Base-by-base conservation (phyloP, 2,113 vertebrate genomes). In the Ammospiza caudacuta region DNA sequence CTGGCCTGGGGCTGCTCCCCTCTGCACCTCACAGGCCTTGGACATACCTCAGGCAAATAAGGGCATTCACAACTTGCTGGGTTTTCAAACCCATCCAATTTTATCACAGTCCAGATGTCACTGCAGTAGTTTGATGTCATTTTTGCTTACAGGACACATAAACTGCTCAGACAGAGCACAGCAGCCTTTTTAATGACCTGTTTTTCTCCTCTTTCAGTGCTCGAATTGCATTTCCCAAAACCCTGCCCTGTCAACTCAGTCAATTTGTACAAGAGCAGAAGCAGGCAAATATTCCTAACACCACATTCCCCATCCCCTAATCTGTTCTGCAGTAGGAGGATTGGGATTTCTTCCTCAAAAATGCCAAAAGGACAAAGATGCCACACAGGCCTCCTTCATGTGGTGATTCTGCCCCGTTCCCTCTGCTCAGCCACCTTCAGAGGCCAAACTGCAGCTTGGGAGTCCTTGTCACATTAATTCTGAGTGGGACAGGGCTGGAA, bases 71-170 rank as follows among this genome's bases (percentile, higher is more conserved):
- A 52, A n/a, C 35, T 63, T 57, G 35, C 37, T 37, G 12, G 15
- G 5, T 25, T 94, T 91, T 87, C 13, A 68, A 90, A 76, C 81
- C 92, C 69, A 61, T 20, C 39, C 55, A 44, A 18, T 81, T 89
- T 90, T 77, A 89, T 59, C 59, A 77, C 39, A 74, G 43, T 12
- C 28, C 67, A 66, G 78, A 69, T 20, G n/a, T 44, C 62, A 57
- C 18, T 88, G 79, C 37, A 88, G 41, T 5, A 67, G 35, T 46
- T 35, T 67, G 47, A 77, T 87, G 79, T 15, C 63, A 49, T 58
- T 80, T 74, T 37, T 90, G 68, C 75, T 86, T 63, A 72, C 8
- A 57, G 37, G 59, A 92, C 64, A 81, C n/a, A 93, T 16, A 59
- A 86, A 72, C 41, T 80, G 78, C 61, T 24, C 43, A 62, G 72